These are phyloP conservation scores for Hermaeophaga mercurialis DNA, from an alignment of 2,888 invertebrate species.

Conservation along the genomic window DNA sequence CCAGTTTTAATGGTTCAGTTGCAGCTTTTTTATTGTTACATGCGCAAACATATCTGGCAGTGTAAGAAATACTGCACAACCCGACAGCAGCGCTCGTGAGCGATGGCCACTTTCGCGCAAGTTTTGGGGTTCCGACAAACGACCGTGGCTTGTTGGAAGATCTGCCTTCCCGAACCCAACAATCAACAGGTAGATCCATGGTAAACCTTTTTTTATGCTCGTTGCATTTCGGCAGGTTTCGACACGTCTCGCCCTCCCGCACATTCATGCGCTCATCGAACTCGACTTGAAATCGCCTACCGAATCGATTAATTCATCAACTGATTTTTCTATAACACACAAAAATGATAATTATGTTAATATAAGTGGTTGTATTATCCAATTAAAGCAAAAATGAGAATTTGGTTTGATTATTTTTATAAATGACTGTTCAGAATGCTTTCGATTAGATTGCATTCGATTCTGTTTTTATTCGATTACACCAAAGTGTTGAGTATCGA, in stretches of 20 bases:
- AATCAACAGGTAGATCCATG: conserved; percentile 44
- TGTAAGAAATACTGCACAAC: neutral
- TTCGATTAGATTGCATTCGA: neutral
- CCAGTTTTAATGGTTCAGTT: too few relatives aligned
- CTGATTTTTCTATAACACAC: too few relatives aligned
- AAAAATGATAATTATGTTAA: too few relatives aligned
- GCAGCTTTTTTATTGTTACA: too few relatives aligned
- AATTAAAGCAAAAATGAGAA: too few relatives aligned
- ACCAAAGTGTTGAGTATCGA: neutral
- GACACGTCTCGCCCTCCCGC: conserved; percentile 43
- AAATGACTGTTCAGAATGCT: too few relatives aligned
- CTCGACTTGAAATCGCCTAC: neutral
- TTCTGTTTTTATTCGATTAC: neutral
- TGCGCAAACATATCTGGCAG: too few relatives aligned
- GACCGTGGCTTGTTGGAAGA: neutral
- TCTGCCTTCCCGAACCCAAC: neutral
- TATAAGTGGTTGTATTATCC: too few relatives aligned
- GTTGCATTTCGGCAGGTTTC: conserved; percentile 45
- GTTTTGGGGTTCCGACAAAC: conserved; percentile 11
- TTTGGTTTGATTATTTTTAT: too few relatives aligned
- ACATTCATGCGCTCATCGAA: conserved; percentile 19
- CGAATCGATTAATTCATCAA: too few relatives aligned
- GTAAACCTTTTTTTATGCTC: conserved; percentile 42
- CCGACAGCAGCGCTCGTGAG: neutral
- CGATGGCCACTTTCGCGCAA: conserved; percentile 8